These are phyloP conservation scores for Cydia strobilella DNA, from an alignment of 1,140 invertebrate species.

Conservation along the genomic window DNA sequence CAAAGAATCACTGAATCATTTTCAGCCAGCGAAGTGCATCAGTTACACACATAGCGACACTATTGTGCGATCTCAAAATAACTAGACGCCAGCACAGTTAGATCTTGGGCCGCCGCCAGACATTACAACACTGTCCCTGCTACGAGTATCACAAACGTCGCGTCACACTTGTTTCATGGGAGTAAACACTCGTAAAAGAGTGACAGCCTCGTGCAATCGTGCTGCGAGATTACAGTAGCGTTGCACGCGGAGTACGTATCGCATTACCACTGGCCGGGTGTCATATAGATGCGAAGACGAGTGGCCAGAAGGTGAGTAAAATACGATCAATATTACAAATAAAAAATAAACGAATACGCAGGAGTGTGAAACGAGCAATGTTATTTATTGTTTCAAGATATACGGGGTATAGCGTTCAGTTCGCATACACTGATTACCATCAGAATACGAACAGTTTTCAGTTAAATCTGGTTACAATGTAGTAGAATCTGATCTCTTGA, in stretches of 20 bases:
- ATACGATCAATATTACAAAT: too few relatives aligned
- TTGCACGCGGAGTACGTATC: background rate
- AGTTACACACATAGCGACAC: background rate
- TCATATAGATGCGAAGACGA: background rate
- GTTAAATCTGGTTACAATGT: too few relatives aligned
- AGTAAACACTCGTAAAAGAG: background rate
- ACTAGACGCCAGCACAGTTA: constrained; percentile 29
- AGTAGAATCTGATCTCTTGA: too few relatives aligned
- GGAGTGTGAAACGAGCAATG: too few relatives aligned
- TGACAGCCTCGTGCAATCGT: background rate
- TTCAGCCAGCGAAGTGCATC: background rate
- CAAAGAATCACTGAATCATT: too few relatives aligned
- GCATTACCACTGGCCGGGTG: background rate
- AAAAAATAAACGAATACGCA: too few relatives aligned
- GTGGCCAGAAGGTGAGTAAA: too few relatives aligned
- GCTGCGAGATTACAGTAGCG: background rate
- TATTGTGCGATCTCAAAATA: constrained; percentile 24
- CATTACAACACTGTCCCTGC: constrained; percentile 20
- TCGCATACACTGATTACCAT: too few relatives aligned
- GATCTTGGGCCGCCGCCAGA: constrained; percentile 18
- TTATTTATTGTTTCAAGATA: too few relatives aligned
- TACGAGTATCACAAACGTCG: background rate
- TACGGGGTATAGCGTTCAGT: too few relatives aligned
- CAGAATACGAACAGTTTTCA: too few relatives aligned
- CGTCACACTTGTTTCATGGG: background rate